Evolutionary conservation across 2,888 invertebrate genomes (phyloP), one percentile per base, ranked within the genome.

Genomic region (Candidula unifasciata): DNA sequence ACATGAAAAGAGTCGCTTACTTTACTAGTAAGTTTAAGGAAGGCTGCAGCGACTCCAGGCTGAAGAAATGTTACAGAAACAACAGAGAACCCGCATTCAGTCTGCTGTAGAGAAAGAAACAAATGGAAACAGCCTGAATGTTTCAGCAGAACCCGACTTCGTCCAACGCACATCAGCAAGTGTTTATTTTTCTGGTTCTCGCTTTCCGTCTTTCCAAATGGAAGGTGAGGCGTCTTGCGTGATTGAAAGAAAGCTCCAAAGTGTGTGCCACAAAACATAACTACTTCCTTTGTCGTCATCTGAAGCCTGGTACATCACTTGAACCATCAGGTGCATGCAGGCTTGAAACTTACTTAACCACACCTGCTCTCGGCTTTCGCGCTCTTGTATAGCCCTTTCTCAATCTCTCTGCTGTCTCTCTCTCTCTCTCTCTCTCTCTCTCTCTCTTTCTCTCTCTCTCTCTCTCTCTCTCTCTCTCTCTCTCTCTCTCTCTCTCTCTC

Each of bases 321-420:
- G 54, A 80, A 57, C 24, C 71, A 82, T 37, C 82, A 82, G 74
- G 82, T 82, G 82, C 74, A 27, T 24, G 57, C 33, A 30, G 74
- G 10, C 74, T 44, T 57, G 0, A 37, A 37, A 71, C 52, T 5
- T 73, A 64, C 73, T 74, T 74, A 64, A 1, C 24, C 57, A 60
- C 82, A 82, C 77, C 82, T 77, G 82, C 64, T 37, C 35, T 54
- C 27, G 54, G 8, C 27, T 57, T n/a, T n/a, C 21, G 60, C 18
- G 60, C 60, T 60, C 60, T 24, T 21, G 0, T 60, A 60, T 60
- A 24, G 21, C 21, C 21, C 3, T 16, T 16, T n/a, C 60, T 16
- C 18, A 5, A 13, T 60, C 21, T 60, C n/a, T 60, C 60, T 5
- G 18, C 60, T 18, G 18, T 60, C 44, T 44, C 44, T 44, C 44